Conservation (phyloP, 2,797 vertebrate genomes). For the Pangasius larnaudii region DNA sequence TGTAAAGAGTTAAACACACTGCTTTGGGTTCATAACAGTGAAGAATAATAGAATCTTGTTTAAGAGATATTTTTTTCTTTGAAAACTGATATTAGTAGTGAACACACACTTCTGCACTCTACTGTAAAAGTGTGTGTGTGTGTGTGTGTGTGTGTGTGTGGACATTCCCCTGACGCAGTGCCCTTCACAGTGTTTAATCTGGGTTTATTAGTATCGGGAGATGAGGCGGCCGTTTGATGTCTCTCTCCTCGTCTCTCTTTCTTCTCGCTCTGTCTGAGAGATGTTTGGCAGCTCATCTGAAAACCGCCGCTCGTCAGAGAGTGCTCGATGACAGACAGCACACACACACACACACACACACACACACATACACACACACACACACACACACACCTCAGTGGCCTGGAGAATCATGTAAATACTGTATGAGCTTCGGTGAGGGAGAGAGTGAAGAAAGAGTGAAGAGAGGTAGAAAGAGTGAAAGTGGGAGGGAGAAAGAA, state of each 20-base stretch:
- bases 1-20: constrained; percentile 2
- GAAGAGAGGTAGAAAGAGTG: background rate
- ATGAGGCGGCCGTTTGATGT: constrained; percentile 39
- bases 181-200: constrained; percentile 28
- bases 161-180: background rate
- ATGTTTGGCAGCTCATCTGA: constrained; percentile 44
- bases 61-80: background rate
- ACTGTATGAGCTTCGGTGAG: background rate
- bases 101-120: background rate
- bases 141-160: constrained; percentile 2
- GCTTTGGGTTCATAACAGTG: background rate
- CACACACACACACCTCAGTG: background rate
- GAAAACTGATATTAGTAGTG: background rate
- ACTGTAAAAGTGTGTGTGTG: constrained; percentile 29
- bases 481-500: background rate
- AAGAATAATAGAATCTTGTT: background rate
- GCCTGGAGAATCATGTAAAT: background rate
- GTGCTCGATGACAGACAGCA: constrained; percentile 13
- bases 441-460: background rate
- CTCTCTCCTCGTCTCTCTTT: constrained; percentile 50
- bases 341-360: constrained; percentile 29
- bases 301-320: constrained; percentile 5
- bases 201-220: constrained; percentile 10
- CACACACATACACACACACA: constrained; percentile 28
- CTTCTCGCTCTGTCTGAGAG: constrained; percentile 25